Percentiles rank a stretch among this genome's conserved stretches.
Conservation (phyloP, 2,113 vertebrate genomes). For the Apus apus region DNA sequence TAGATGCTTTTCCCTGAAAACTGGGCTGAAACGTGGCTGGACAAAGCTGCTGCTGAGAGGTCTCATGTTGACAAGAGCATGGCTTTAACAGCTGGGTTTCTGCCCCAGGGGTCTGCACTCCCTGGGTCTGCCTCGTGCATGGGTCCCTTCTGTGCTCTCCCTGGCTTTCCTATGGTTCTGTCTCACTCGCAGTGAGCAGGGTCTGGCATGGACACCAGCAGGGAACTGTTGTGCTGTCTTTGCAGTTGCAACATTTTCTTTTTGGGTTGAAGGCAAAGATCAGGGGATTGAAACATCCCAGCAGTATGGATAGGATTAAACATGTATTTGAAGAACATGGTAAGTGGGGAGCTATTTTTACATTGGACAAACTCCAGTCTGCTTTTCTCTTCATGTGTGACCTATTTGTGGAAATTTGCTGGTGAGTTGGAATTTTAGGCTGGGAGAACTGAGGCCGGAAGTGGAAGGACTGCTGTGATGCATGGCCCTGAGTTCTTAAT, state of each 20-base stretch:
- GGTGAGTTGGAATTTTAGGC: neutral
- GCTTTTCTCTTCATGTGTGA: neutral
- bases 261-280: neutral
- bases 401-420: neutral
- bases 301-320: neutral
- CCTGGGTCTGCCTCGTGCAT: neutral
- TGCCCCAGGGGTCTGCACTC: neutral
- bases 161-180: neutral
- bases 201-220: neutral
- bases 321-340: neutral
- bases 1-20: neutral
- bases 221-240: neutral
- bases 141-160: neutral
- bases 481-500: neutral
- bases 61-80: neutral
- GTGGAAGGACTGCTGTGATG: neutral
- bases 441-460: neutral
- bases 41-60: fast-evolving
- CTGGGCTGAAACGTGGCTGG: neutral
- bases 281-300: neutral
- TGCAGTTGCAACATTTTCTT: neutral
- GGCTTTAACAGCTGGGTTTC: neutral
- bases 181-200: neutral
- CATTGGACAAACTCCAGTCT: neutral
- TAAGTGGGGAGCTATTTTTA: neutral